Evolutionary conservation across 2,113 vertebrate genomes (phyloP).

Genomic region (Cisticola juncidis): DNA sequence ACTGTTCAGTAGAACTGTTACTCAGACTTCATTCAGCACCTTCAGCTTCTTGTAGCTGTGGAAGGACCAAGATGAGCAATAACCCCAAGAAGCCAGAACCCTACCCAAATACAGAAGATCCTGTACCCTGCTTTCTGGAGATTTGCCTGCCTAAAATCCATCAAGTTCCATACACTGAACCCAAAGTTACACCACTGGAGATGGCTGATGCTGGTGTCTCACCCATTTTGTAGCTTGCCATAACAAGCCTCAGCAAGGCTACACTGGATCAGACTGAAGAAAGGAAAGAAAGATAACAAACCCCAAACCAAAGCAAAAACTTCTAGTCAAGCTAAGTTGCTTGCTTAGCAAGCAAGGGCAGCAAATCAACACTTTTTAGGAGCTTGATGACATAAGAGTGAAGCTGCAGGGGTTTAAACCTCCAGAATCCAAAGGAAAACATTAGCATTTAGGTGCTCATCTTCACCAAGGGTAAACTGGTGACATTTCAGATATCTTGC

Average conservation of each 20-base stretch:
- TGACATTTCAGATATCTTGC: background rate
- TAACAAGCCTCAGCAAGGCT: background rate
- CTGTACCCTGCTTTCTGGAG: background rate
- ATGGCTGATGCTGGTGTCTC: background rate
- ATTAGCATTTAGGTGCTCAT: background rate
- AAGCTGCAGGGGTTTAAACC: background rate
- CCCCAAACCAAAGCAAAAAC: background rate
- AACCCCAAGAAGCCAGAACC: background rate
- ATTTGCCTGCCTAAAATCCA: background rate
- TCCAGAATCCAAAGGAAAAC: background rate
- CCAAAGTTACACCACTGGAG: background rate
- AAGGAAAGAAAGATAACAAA: too few relatives aligned
- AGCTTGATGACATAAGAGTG: background rate
- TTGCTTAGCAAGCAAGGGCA: background rate
- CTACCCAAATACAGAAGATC: background rate
- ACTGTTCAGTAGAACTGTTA: background rate
- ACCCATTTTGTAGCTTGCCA: background rate
- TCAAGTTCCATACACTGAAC: background rate
- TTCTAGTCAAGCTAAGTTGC: background rate
- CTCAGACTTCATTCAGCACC: background rate
- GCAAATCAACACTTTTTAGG: background rate
- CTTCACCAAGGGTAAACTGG: background rate
- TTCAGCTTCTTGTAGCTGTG: background rate
- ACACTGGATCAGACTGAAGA: background rate
- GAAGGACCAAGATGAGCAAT: background rate